These are phyloP conservation scores for Halocaridina rubra DNA, from an alignment of 2,888 invertebrate genomes.

Conservation along the genomic window DNA sequence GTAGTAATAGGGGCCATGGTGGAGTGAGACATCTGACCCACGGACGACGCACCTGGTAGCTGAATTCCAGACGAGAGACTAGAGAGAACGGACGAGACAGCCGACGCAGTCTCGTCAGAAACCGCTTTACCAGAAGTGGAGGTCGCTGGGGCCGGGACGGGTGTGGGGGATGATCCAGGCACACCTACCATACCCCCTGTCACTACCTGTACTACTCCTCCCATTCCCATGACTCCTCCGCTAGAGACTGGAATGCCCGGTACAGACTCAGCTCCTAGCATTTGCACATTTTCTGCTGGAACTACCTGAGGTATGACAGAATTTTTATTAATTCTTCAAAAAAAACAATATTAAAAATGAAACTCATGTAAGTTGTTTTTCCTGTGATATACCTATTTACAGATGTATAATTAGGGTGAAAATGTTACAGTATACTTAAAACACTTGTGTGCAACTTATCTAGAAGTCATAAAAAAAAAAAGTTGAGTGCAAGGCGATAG, in stretches of 20 bases:
- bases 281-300: conserved; percentile 39
- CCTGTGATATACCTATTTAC: too few relatives aligned
- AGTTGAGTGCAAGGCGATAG: too few relatives aligned
- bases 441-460: too few relatives aligned
- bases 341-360: too few relatives aligned
- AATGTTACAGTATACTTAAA: too few relatives aligned
- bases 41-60: not conserved
- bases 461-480: too few relatives aligned
- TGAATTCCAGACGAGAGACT: not conserved
- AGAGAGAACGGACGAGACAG: not conserved
- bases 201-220: conserved; percentile 30
- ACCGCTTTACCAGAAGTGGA: not conserved
- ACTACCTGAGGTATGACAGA: too few relatives aligned
- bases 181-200: conserved; percentile 32
- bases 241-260: conserved; percentile 17
- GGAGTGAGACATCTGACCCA: not conserved
- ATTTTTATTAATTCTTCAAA: too few relatives aligned
- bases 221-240: conserved; percentile 23
- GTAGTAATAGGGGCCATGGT: not conserved
- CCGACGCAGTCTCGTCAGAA: not conserved
- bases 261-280: not conserved
- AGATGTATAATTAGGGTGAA: too few relatives aligned
- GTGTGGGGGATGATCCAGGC: not conserved
- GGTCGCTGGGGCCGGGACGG: not conserved
- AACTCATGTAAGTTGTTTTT: too few relatives aligned